Evolutionary conservation across 2,113 vertebrate species (phyloP), one percentile per base, ranked within the genome.

Genomic region (Myxocyprinus asiaticus): DNA sequence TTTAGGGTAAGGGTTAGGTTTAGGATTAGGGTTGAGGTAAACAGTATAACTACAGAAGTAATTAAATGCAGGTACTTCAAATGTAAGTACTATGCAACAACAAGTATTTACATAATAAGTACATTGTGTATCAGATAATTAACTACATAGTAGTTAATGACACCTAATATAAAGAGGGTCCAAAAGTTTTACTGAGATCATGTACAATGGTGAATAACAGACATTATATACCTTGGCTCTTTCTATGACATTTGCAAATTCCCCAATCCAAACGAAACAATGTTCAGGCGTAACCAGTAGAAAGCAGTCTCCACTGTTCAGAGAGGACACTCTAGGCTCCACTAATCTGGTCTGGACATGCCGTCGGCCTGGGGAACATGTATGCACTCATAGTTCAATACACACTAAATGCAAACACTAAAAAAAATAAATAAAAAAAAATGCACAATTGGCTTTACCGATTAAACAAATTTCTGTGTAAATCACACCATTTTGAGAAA

Each of bases 191-290:
- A 69, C 53, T 33, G 22, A 33, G 1, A 47, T 4, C 6, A 6
- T 58, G n/a, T 5, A n/a, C 11, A 15, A 33, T 3, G 3, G 22
- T 58, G 55, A 15, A n/a, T 58, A 7, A 58, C 33, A 42, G 11
- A 11, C 8, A 15, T 33, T 33, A 33, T 33, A 8, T 84, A 96
- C 97, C 94, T 98, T 99, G 0, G 97, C 96, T 87, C 94, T 97
- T 88, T 99, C 97, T 14, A 99, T 98, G 88, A 98, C 95, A 22
- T 98, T 99, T n/a, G 96, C 93, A 84, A 98, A 98, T 90, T 98
- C 97, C 88, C 97, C 97, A 0, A 95, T 91, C 97, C 97, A 99
- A 76, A 96, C 91, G 80, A 96, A 94, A 87, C 97, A 99, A 82
- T 91, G 88, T 76, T 95, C 95, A 1, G 96, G 94, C 0, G 95